Percentiles rank a stretch among this genome's conserved stretches.
phyloP scores from a whole-genome alignment of 2,113 vertebrate species.

The Microcebus griseorufus region DNA sequence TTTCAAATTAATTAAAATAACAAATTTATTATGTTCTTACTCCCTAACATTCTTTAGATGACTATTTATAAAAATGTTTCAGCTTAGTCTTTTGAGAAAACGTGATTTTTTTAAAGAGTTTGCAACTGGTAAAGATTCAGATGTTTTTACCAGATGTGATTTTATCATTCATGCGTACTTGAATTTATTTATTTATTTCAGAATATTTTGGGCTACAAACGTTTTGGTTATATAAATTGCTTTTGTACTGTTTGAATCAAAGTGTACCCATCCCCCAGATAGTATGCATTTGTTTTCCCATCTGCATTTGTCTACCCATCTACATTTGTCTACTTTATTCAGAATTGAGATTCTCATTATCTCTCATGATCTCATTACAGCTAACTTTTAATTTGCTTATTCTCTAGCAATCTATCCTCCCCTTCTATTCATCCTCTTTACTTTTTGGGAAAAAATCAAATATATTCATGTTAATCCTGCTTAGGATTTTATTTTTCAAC shows the following conservation, averaged over 20 bases:
- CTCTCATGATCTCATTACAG: background rate
- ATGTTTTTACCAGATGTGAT: background rate
- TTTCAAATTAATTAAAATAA: background rate
- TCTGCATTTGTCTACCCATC: no score
- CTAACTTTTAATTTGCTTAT: background rate
- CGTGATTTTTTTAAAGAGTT: background rate
- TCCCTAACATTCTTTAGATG: background rate
- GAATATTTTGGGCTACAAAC: no score
- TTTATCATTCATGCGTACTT: background rate
- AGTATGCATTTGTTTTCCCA: no score
- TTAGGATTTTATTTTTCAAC: background rate
- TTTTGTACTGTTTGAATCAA: no score
- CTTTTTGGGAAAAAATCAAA: background rate
- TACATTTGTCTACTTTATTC: background rate
- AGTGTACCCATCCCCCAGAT: no score
- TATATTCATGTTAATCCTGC: background rate
- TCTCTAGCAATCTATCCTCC: background rate
- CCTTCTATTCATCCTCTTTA: background rate
- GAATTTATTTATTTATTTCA: background rate
- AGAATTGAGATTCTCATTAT: background rate
- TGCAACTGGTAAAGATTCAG: background rate
- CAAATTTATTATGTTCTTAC: background rate
- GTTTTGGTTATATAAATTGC: no score
- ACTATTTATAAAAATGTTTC: background rate
- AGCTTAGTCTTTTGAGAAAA: background rate